Conservation (phyloP, 2,113 vertebrate genomes). For the Australoheros scitulus region DNA sequence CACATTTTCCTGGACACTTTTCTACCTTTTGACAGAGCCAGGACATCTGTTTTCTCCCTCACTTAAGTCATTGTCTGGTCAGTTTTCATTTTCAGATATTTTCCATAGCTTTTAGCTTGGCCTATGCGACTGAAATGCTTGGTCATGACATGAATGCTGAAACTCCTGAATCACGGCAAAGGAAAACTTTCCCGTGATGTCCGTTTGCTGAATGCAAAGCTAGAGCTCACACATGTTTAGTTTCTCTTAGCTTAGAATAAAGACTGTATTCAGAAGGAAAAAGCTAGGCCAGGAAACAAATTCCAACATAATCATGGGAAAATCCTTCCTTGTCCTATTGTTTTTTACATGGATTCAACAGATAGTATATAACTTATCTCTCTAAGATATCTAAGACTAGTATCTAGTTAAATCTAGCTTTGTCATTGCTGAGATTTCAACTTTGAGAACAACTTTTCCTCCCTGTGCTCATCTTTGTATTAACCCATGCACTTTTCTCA, state of each 20-base stretch:
- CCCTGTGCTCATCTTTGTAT: slow-evolving; percentile 22
- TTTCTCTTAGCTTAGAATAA: too few relatives aligned
- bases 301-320: not conserved
- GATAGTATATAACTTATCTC: not conserved
- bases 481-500: slow-evolving; percentile 45
- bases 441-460: slow-evolving; percentile 36
- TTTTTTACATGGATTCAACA: not conserved
- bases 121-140: not conserved
- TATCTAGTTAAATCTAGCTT: slow-evolving; percentile 1
- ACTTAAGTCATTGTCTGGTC: not conserved
- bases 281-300: not conserved
- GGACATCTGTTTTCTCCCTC: not conserved
- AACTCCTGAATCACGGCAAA: not conserved
- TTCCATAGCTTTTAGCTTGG: not conserved
- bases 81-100: not conserved
- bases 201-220: not conserved
- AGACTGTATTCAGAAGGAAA: not conserved
- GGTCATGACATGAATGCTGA: not conserved
- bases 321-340: not conserved
- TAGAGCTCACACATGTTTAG: not conserved
- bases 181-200: too few relatives aligned
- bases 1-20: not conserved
- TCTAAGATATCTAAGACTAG: not conserved
- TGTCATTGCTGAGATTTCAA: slow-evolving; percentile 4
- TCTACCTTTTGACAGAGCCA: not conserved